A percentile compares a stretch with the other conserved stretches of the same genome.
Conservation (phyloP, 2,888 invertebrate species). For the Drosophila parthenogenetica region DNA sequence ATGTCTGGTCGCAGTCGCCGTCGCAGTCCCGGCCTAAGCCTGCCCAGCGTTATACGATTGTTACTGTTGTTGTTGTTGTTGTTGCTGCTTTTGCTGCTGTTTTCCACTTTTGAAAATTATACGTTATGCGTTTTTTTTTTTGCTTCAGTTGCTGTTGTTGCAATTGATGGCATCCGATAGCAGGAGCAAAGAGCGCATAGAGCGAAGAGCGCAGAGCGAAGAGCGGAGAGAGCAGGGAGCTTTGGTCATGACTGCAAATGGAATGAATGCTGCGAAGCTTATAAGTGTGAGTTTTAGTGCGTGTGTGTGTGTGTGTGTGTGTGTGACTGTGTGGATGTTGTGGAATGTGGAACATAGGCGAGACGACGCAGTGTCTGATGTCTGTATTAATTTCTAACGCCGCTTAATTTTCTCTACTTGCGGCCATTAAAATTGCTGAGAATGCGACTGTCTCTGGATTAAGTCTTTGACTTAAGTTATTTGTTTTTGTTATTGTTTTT, state of each 20-base stretch:
- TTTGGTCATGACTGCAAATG: constrained; percentile 30
- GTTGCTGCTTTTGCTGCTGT: constrained; percentile 40
- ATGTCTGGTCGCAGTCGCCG: constrained; percentile 46
- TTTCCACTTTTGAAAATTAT: constrained; percentile 81
- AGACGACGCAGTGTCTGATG: constrained; percentile 49
- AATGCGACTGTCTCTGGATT: constrained; percentile 55
- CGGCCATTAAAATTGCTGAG: constrained; percentile 60
- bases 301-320: constrained; percentile 20
- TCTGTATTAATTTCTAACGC: constrained; percentile 79
- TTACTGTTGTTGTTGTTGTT: constrained; percentile 33
- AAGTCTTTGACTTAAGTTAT: constrained; percentile 19
- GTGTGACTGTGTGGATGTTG: constrained; percentile 30
- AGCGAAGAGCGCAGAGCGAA: constrained; percentile 57
- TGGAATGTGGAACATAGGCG: constrained; percentile 55
- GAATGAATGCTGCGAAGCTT: constrained; percentile 13
- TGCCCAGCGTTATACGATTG: constrained; percentile 48
- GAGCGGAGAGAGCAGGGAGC: constrained; percentile 32
- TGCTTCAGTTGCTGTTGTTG: constrained; percentile 45
- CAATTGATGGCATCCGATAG: constrained; percentile 80
- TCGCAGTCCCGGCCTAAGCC: constrained; percentile 42
- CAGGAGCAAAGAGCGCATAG: constrained; percentile 57
- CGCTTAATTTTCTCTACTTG: constrained; percentile 73
- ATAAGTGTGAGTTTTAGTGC: constrained; percentile 9
- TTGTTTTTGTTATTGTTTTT: not conserved
- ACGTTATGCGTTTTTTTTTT: constrained; percentile 62